Evolutionary conservation across 2,888 invertebrate species (phyloP).

Genomic region (Bombyx huttoni): DNA sequence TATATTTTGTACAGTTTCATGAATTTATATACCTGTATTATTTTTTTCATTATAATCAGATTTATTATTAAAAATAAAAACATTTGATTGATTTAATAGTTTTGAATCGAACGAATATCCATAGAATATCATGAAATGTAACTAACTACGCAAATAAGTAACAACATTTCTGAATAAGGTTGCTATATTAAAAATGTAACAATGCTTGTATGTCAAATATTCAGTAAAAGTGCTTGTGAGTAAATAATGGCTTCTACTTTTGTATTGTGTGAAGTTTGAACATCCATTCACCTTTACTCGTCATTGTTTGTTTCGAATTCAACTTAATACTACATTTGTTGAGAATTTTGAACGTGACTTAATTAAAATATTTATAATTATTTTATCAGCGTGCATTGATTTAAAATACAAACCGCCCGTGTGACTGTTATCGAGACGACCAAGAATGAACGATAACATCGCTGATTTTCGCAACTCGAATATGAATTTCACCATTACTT

Average conservation of each 20-base stretch:
- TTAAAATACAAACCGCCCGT: not conserved
- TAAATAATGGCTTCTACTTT: constrained; percentile 33
- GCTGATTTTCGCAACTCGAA: constrained; percentile 29
- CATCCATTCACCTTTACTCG: constrained; percentile 45
- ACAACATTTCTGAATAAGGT: not conserved
- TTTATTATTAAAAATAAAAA: too few relatives aligned
- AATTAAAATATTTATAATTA: not conserved
- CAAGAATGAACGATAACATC: not conserved
- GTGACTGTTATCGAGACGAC: not conserved
- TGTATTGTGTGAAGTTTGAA: constrained; percentile 48
- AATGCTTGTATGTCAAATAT: constrained; percentile 26
- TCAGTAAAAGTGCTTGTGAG: constrained; percentile 40
- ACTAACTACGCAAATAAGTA: not conserved
- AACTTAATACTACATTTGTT: not conserved
- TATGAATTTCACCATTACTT: constrained; percentile 38
- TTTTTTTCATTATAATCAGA: too few relatives aligned
- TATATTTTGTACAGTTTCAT: too few relatives aligned
- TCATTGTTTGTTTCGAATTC: constrained; percentile 31
- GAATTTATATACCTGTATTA: too few relatives aligned
- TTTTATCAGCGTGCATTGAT: not conserved
- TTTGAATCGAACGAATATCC: too few relatives aligned
- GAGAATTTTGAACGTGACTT: not conserved
- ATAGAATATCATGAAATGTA: too few relatives aligned
- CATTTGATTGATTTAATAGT: too few relatives aligned
- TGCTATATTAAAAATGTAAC: constrained; percentile 17